Conservation (phyloP, 2,888 invertebrate species). For the Adelphocoris suturalis region DNA sequence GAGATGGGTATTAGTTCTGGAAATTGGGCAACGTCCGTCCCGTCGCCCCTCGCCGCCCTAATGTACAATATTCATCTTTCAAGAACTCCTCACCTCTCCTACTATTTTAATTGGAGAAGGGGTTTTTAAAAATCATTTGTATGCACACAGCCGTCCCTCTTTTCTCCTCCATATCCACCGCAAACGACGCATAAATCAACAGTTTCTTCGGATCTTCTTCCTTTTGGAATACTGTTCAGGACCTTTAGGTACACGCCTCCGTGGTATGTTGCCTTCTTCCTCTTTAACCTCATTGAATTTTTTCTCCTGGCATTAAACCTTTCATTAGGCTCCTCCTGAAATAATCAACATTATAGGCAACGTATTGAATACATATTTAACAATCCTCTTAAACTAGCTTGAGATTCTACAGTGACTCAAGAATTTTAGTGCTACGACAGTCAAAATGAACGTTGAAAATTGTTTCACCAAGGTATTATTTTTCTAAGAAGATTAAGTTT, state of each 20-base stretch:
- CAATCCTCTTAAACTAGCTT: too few relatives aligned
- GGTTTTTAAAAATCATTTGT: conserved; percentile 45
- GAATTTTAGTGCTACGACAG: too few relatives aligned
- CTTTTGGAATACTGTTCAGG: conserved; percentile 26
- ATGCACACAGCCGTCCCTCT: conserved; percentile 30
- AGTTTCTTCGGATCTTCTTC: conserved; percentile 19
- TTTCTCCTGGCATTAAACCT: neutral
- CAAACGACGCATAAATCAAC: conserved; percentile 42
- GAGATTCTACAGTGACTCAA: too few relatives aligned
- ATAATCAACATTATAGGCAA: neutral
- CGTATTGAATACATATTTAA: too few relatives aligned
- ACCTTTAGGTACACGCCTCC: conserved; percentile 19
- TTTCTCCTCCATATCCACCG: conserved; percentile 43
- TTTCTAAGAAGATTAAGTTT: too few relatives aligned
- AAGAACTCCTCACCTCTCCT: conserved; percentile 25
- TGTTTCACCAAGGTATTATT: too few relatives aligned
- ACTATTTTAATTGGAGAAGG: conserved; percentile 47
- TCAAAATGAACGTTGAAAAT: too few relatives aligned
- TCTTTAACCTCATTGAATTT: neutral
- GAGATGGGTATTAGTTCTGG: conserved; percentile 19
- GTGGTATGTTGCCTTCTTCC: neutral
- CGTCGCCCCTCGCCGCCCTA: neutral
- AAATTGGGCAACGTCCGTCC: conserved; percentile 2
- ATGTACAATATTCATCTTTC: conserved; percentile 36
- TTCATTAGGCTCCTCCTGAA: neutral